Percentiles rank a stretch among this genome's conserved stretches.
Evolutionary conservation across 2,888 invertebrate species (phyloP).

Genomic region (Dascillus cervinus): DNA sequence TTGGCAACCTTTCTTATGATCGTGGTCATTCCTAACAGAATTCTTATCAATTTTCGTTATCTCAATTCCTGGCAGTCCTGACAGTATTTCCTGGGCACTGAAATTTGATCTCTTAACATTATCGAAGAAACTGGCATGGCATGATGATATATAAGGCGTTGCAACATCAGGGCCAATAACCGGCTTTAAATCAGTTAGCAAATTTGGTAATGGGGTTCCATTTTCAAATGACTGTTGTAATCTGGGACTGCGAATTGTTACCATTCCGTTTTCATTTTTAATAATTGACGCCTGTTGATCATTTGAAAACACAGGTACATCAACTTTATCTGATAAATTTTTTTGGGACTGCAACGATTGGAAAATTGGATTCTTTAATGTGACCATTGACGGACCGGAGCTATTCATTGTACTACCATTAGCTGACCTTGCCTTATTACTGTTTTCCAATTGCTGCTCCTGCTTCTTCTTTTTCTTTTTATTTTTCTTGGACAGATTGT

Average conservation of each 20-base stretch:
- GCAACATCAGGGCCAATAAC: conserved; percentile 25
- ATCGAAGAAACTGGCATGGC: conserved; percentile 12
- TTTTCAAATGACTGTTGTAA: conserved; percentile 23
- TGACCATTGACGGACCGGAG: conserved; percentile 60
- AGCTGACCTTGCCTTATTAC: conserved; percentile 5
- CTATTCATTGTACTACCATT: conserved; percentile 25
- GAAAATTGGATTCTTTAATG: conserved; percentile 72
- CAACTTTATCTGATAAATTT: conserved; percentile 34
- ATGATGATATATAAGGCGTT: conserved; percentile 15
- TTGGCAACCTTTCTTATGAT: conserved; percentile 30
- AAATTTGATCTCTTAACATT: conserved; percentile 24
- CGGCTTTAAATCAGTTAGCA: conserved; percentile 29
- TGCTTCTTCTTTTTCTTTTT: conserved; percentile 49
- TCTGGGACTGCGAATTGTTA: conserved; percentile 69
- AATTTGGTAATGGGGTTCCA: conserved; percentile 24
- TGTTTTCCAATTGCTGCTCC: conserved; percentile 12
- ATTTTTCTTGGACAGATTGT: conserved; percentile 38
- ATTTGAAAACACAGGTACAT: conserved; percentile 26
- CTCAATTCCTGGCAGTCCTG: conserved; percentile 40
- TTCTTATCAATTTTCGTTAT: conserved; percentile 40
- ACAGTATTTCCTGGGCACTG: conserved; percentile 39
- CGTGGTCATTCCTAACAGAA: conserved; percentile 22
- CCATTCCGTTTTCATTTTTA: conserved; percentile 71
- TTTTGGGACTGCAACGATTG: conserved; percentile 44
- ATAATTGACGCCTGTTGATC: conserved; percentile 59